phyloP scores from a whole-genome alignment of 2,888 invertebrate genomes.

The Netelia virgata region DNA sequence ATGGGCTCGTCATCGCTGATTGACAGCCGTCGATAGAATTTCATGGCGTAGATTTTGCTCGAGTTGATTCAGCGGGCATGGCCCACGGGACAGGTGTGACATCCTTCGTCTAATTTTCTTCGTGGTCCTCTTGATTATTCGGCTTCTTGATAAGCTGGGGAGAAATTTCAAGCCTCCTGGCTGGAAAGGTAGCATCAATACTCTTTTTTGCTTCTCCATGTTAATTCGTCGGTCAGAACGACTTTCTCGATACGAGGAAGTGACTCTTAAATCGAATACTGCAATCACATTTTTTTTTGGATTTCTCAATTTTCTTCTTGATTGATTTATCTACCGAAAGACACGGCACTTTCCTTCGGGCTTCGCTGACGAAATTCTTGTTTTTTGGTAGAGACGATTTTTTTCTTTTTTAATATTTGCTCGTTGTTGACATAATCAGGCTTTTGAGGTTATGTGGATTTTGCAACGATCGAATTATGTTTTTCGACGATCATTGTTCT shows the following conservation, averaged over 20 bases:
- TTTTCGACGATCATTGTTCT: slow-evolving; percentile 38
- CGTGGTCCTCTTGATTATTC: slow-evolving; percentile 37
- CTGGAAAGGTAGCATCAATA: slow-evolving; percentile 1
- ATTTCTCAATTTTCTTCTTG: slow-evolving; percentile 15
- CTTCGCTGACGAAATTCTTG: slow-evolving; percentile 32
- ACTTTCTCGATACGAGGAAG: slow-evolving; percentile 10
- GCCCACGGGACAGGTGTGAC: background rate
- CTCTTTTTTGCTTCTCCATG: slow-evolving; percentile 3
- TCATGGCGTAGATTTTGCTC: slow-evolving; percentile 3
- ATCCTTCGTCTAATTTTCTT: slow-evolving; percentile 22
- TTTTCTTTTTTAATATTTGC: slow-evolving; percentile 21
- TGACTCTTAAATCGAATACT: slow-evolving; percentile 25
- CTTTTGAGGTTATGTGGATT: slow-evolving; percentile 57
- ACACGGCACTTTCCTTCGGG: slow-evolving; percentile 27
- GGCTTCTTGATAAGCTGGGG: slow-evolving; percentile 30
- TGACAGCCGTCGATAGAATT: slow-evolving; percentile 17
- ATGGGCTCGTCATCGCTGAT: slow-evolving; percentile 1
- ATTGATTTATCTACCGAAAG: background rate
- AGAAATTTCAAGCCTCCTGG: slow-evolving; percentile 29
- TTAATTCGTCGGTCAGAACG: slow-evolving; percentile 10
- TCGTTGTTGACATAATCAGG: slow-evolving; percentile 47
- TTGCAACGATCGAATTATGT: slow-evolving; percentile 47
- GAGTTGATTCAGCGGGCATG: slow-evolving; percentile 45
- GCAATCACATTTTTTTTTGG: slow-evolving; percentile 35
- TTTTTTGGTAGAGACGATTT: slow-evolving; percentile 45